Percentiles rank a stretch among this genome's conserved stretches.
phyloP scores from a whole-genome alignment of 2,888 invertebrate genomes.

The Eurytoma californica region DNA sequence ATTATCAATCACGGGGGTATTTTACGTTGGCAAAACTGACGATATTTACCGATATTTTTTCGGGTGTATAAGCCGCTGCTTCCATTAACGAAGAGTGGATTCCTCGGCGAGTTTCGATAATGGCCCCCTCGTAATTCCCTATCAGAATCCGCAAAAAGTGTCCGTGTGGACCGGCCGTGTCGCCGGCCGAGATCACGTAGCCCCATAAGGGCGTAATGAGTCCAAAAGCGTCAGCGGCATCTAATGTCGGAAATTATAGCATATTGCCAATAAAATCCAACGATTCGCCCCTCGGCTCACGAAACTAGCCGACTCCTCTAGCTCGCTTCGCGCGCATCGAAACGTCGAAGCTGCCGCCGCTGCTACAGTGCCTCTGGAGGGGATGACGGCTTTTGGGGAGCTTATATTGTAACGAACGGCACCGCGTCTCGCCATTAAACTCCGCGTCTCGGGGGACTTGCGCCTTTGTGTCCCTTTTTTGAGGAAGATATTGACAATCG shows the following conservation, averaged over 20 bases:
- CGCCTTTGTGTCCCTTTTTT: slow-evolving; percentile 40
- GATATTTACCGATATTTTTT: slow-evolving; percentile 36
- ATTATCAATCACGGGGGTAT: slow-evolving; percentile 32
- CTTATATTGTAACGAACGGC: slow-evolving; percentile 71
- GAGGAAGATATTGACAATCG: slow-evolving; percentile 58
- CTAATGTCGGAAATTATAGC: slow-evolving; percentile 75
- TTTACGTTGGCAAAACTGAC: slow-evolving; percentile 3
- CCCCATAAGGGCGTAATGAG: slow-evolving; percentile 72
- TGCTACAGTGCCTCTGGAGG: no score
- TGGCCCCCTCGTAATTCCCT: slow-evolving; percentile 68
- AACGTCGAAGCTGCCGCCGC: slow-evolving; percentile 53
- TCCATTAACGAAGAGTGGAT: slow-evolving; percentile 40
- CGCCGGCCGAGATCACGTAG: slow-evolving; percentile 67
- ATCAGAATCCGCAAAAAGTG: slow-evolving; percentile 69
- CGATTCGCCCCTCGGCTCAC: slow-evolving; percentile 58
- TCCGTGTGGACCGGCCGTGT: slow-evolving; percentile 49
- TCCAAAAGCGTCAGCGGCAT: slow-evolving; percentile 74
- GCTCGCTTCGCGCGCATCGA: slow-evolving; percentile 40
- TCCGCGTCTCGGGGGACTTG: slow-evolving; percentile 34
- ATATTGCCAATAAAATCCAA: slow-evolving; percentile 75
- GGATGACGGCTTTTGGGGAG: slow-evolving; percentile 57
- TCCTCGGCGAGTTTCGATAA: slow-evolving; percentile 56
- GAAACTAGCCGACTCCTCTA: slow-evolving; percentile 61
- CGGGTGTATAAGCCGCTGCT: not conserved
- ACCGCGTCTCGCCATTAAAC: slow-evolving; percentile 58